These are phyloP conservation scores for Drosophila birchii DNA, from an alignment of 2,888 invertebrate species.

Conservation along the genomic window DNA sequence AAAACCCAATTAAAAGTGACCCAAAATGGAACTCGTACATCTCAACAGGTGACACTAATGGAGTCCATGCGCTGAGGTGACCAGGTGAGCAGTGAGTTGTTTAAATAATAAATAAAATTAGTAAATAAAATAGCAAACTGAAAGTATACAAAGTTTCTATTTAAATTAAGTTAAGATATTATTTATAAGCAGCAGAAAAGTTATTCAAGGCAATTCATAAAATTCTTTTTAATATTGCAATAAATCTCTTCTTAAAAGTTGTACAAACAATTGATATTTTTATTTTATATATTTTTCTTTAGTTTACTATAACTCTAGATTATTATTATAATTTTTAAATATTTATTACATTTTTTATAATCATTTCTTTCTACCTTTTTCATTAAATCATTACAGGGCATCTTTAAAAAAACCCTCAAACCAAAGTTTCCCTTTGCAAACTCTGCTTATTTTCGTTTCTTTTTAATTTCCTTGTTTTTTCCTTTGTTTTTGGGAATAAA, in stretches of 20 bases:
- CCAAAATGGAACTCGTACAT: conserved; percentile 24
- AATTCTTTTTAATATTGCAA: neutral
- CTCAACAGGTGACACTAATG: conserved; percentile 33
- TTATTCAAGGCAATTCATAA: neutral
- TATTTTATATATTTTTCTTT: neutral
- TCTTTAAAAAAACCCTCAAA: too few relatives aligned
- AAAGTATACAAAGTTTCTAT: too few relatives aligned
- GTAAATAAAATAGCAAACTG: neutral
- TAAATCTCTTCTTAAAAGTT: neutral
- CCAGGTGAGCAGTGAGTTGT: neutral
- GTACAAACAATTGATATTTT: too few relatives aligned
- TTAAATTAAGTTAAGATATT: too few relatives aligned
- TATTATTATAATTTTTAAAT: neutral
- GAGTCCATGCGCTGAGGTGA: conserved; percentile 12
- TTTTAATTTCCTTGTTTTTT: conserved; percentile 21
- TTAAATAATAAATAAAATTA: neutral
- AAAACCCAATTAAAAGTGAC: conserved; percentile 73
- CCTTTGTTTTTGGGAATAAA: conserved; percentile 13
- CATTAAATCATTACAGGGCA: neutral
- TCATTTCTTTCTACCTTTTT: too few relatives aligned
- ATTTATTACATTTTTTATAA: neutral
- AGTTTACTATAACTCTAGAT: neutral
- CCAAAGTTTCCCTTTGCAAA: neutral
- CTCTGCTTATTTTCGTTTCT: conserved; percentile 11
- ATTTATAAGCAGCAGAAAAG: neutral